Conservation (phyloP, 1,140 invertebrate genomes). For the Brachionus paranguensis region DNA sequence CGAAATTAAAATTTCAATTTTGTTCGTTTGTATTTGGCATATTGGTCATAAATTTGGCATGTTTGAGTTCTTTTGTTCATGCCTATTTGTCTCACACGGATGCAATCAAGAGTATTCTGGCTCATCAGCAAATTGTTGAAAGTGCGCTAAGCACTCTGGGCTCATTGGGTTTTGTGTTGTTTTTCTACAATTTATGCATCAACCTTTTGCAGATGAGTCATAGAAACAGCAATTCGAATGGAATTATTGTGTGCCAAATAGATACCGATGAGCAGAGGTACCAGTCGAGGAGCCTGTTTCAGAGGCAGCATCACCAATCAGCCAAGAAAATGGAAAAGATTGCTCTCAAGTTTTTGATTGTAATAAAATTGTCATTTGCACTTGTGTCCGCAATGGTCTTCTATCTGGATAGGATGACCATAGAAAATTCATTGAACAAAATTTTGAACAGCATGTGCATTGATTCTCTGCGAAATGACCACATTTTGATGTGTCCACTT, state of each 20-base stretch:
- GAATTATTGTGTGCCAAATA: slow-evolving; percentile 6
- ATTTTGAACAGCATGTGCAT: background rate
- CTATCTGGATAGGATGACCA: background rate
- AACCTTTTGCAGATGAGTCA: background rate
- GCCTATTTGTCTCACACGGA: background rate
- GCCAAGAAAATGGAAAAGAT: background rate
- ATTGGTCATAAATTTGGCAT: background rate
- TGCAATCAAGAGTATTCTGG: background rate
- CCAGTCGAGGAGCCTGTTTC: background rate
- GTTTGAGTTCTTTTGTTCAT: background rate
- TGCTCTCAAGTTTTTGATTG: background rate
- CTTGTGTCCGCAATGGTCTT: background rate
- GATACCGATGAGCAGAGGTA: background rate
- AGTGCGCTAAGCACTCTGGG: background rate
- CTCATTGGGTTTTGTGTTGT: background rate
- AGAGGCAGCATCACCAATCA: background rate
- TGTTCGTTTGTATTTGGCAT: background rate
- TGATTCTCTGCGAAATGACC: background rate
- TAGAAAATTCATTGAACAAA: background rate
- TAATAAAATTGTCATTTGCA: background rate
- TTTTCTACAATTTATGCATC: background rate
- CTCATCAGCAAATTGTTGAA: background rate
- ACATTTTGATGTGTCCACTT: background rate
- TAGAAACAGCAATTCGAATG: background rate
- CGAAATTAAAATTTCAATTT: background rate